Evolutionary conservation across 2,888 invertebrate genomes (phyloP).

Genomic region (Agonopterix arenella): DNA sequence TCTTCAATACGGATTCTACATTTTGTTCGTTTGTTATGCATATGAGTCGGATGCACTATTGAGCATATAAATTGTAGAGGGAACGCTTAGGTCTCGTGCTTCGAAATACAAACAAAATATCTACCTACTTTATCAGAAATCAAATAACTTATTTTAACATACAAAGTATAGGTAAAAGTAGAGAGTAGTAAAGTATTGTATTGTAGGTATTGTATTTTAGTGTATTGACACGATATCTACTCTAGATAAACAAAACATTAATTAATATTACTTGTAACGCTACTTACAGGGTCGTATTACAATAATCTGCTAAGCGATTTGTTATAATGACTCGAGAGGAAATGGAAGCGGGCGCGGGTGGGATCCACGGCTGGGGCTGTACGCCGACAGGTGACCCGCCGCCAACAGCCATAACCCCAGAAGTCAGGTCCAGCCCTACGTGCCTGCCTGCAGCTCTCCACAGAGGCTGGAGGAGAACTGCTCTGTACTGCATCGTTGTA

Average conservation of each 20-base stretch:
- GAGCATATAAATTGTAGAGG: too few relatives aligned
- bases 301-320: constrained; percentile 19
- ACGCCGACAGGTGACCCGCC: constrained; percentile 60
- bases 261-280: constrained; percentile 33
- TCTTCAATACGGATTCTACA: constrained; percentile 2
- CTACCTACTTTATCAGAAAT: too few relatives aligned
- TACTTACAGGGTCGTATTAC: constrained; percentile 37
- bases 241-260: constrained; percentile 21
- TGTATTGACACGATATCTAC: neutral
- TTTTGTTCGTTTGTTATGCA: neutral
- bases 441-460: constrained; percentile 43
- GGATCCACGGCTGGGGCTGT: constrained; percentile 61
- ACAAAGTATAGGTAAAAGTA: too few relatives aligned
- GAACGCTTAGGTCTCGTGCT: too few relatives aligned
- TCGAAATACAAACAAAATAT: too few relatives aligned
- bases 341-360: constrained; percentile 28
- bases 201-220: too few relatives aligned
- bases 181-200: too few relatives aligned
- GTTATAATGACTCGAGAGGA: constrained; percentile 39
- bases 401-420: constrained; percentile 25
- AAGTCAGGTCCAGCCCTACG: constrained; percentile 20
- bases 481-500: constrained; percentile 91
- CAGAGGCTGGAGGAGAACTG: constrained; percentile 93
- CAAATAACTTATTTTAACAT: too few relatives aligned
- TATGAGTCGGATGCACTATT: neutral